Conservation (phyloP, 2,888 invertebrate species). For the Lasioglossum marginatum region DNA sequence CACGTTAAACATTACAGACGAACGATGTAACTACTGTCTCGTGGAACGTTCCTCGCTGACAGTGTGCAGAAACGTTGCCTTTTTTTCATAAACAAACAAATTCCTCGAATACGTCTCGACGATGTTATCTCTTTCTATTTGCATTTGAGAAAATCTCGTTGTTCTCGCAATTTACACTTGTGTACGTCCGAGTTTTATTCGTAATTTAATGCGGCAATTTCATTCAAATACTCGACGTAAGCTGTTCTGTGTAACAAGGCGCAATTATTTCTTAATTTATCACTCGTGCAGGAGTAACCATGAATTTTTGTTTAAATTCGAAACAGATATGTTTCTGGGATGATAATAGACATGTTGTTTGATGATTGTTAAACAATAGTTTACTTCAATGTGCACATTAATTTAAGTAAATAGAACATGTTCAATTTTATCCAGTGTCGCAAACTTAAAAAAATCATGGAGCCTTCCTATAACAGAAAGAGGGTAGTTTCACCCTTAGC, state of each 20-base stretch:
- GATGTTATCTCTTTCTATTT: background rate
- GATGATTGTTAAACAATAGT: background rate
- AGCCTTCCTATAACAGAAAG: background rate
- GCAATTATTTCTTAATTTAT: background rate
- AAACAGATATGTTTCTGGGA: background rate
- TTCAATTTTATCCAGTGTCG: too few relatives aligned
- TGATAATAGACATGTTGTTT: too few relatives aligned
- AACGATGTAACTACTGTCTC: background rate
- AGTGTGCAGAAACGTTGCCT: background rate
- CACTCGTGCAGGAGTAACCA: background rate
- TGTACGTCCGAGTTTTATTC: background rate
- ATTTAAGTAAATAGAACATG: background rate
- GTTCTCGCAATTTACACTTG: background rate
- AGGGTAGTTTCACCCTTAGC: background rate
- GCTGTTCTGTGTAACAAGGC: too few relatives aligned
- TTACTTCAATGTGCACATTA: background rate
- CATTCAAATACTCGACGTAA: background rate
- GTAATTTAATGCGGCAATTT: background rate
- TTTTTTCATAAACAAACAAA: background rate
- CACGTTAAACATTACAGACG: background rate
- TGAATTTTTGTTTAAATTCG: background rate
- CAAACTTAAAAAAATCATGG: too few relatives aligned
- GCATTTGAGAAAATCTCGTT: background rate
- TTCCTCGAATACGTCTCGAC: background rate
- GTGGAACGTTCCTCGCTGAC: background rate